Conservation (phyloP, 2,113 vertebrate species). For the Anarrhichthys ocellatus region DNA sequence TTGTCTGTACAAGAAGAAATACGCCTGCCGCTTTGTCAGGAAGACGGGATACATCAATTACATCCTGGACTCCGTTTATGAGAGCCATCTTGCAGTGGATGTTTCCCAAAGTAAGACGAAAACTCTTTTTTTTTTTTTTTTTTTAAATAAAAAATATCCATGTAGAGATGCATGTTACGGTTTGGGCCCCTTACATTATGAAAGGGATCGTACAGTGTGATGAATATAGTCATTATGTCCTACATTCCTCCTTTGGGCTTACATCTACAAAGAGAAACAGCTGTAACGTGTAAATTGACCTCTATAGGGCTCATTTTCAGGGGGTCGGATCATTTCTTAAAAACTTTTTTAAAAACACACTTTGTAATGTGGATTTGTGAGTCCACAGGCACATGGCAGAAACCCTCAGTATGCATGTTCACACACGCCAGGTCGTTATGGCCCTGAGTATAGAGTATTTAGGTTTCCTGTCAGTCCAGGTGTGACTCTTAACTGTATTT, state of each 20-base stretch:
- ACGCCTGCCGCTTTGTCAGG: slow-evolving; percentile 89
- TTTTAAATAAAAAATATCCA: not conserved
- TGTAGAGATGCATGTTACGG: not conserved
- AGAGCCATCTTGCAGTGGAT: slow-evolving; percentile 71
- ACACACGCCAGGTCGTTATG: slow-evolving; percentile 43
- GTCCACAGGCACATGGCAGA: slow-evolving; percentile 5
- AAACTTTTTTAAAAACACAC: no score
- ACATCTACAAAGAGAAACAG: not conserved
- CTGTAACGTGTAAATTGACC: not conserved
- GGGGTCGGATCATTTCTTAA: not conserved
- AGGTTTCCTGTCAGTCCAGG: slow-evolving; percentile 10
- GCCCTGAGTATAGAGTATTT: not conserved
- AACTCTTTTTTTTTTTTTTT: not conserved
- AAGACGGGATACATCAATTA: slow-evolving; percentile 89
- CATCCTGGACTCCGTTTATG: slow-evolving; percentile 80
- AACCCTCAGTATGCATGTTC: slow-evolving; percentile 50
- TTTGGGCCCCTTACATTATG: not conserved
- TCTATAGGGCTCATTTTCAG: not conserved
- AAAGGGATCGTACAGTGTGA: not conserved
- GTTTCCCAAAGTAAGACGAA: slow-evolving; percentile 54
- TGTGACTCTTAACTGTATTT: not conserved
- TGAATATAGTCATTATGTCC: not conserved
- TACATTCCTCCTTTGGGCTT: not conserved
- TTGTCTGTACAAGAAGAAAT: slow-evolving; percentile 91
- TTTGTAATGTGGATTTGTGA: slow-evolving; percentile 6